phyloP scores from a whole-genome alignment of 2,113 vertebrate genomes.

The Thamnophis sirtalis region DNA sequence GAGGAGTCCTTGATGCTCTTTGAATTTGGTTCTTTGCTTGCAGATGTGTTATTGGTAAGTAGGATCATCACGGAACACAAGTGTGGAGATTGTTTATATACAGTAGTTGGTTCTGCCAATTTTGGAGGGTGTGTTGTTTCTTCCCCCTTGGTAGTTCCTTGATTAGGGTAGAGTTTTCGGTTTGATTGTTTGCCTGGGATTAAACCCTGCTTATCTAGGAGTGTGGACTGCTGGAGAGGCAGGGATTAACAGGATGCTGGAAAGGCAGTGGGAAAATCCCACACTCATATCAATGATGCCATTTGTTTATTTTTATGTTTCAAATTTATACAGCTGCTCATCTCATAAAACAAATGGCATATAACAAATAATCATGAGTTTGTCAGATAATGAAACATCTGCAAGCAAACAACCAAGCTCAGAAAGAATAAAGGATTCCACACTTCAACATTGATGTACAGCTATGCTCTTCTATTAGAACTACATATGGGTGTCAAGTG shows the following conservation, averaged over 20 bases:
- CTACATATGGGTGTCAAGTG: not conserved
- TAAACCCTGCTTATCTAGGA: not conserved
- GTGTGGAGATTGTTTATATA: not conserved
- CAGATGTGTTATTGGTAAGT: not conserved
- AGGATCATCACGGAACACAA: not conserved
- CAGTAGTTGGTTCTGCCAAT: not conserved
- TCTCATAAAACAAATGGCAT: not conserved
- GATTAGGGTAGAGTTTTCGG: not conserved
- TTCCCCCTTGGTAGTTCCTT: not conserved
- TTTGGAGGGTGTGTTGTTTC: not conserved
- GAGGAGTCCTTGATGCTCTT: not conserved
- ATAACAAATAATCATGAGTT: not conserved
- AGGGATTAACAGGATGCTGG: no score
- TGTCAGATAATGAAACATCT: not conserved
- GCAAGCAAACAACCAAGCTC: not conserved
- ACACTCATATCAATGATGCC: no score
- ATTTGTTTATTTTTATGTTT: not conserved
- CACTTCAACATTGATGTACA: not conserved
- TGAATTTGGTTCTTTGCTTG: not conserved
- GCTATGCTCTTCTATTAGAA: not conserved
- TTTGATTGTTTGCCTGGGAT: not conserved
- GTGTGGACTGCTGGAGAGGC: not conserved
- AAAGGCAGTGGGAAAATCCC: no score
- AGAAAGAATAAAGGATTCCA: not conserved
- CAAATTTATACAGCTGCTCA: not conserved